phyloP scores from a whole-genome alignment of 2,888 invertebrate species.

The Vannuccia rotundouncinata region DNA sequence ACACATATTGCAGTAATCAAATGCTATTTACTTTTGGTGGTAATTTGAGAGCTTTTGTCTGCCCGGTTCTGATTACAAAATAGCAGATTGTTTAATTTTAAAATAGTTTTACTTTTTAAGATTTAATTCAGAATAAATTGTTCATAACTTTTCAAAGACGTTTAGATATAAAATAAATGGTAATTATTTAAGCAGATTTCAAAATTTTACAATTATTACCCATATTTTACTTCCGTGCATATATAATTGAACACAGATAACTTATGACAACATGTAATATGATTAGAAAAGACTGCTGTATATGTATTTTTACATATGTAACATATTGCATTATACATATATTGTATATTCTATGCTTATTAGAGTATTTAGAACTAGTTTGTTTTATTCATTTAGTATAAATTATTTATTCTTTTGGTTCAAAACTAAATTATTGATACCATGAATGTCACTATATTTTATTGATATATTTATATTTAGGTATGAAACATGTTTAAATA shows the following conservation, averaged over 20 bases:
- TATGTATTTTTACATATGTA: background rate
- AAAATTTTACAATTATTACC: background rate
- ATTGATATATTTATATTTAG: background rate
- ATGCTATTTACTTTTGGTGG: background rate
- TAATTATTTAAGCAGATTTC: background rate
- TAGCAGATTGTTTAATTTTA: background rate
- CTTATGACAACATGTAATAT: background rate
- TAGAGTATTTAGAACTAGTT: background rate
- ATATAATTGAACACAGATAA: background rate
- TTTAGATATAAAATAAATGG: background rate
- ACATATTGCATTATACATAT: background rate
- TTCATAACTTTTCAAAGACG: background rate
- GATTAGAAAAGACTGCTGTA: background rate
- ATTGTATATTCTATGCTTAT: background rate
- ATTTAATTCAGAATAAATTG: background rate
- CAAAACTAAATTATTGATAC: background rate
- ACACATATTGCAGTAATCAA: background rate
- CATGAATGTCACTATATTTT: background rate
- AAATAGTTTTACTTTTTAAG: background rate
- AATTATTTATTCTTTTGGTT: background rate
- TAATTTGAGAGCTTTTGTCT: background rate
- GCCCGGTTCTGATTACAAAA: background rate
- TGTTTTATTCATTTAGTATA: background rate
- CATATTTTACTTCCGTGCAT: background rate
- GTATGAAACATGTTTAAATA: background rate